A percentile compares a stretch with the other conserved stretches of the same genome.
phyloP scores from a whole-genome alignment of 2,113 vertebrate species.

The Gavialis gangeticus region DNA sequence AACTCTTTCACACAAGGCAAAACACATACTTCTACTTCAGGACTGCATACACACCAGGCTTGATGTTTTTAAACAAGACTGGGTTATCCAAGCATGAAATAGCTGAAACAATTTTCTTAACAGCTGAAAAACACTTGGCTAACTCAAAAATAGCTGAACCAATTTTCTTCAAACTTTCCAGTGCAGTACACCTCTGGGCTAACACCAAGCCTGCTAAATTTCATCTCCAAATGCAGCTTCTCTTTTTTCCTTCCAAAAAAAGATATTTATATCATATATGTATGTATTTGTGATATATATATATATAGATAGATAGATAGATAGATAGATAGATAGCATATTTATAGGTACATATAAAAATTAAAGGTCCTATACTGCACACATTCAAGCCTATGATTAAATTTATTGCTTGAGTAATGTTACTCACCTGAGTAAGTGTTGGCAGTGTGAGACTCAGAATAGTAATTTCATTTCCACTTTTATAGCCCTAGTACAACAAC shows the following conservation, averaged over 20 bases:
- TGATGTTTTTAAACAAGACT: slow-evolving; percentile 70
- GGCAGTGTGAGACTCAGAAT: slow-evolving; percentile 4
- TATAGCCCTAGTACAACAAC: neutral
- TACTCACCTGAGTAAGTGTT: neutral
- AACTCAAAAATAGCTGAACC: slow-evolving; percentile 70
- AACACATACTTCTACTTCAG: slow-evolving; percentile 44
- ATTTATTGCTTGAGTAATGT: neutral
- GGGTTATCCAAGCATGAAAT: slow-evolving; percentile 43
- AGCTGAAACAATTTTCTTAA: slow-evolving; percentile 77
- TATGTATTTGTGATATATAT: too few species aligned
- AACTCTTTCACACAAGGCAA: slow-evolving; percentile 16
- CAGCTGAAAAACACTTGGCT: slow-evolving; percentile 73
- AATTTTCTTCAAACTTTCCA: slow-evolving; percentile 71
- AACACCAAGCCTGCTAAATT: slow-evolving; percentile 30
- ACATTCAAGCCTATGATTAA: slow-evolving; percentile 3
- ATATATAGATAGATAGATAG: too few species aligned
- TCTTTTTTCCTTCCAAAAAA: neutral
- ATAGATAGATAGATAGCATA: too few species aligned
- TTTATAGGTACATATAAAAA: neutral
- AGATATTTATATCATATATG: too few species aligned
- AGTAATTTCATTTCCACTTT: slow-evolving; percentile 18
- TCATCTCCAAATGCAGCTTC: neutral
- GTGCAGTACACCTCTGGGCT: slow-evolving; percentile 53
- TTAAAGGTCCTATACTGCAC: slow-evolving; percentile 20
- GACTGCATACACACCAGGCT: neutral